Evolutionary conservation across 2,797 vertebrate species (phyloP).

Genomic region (Sparus aurata): DNA sequence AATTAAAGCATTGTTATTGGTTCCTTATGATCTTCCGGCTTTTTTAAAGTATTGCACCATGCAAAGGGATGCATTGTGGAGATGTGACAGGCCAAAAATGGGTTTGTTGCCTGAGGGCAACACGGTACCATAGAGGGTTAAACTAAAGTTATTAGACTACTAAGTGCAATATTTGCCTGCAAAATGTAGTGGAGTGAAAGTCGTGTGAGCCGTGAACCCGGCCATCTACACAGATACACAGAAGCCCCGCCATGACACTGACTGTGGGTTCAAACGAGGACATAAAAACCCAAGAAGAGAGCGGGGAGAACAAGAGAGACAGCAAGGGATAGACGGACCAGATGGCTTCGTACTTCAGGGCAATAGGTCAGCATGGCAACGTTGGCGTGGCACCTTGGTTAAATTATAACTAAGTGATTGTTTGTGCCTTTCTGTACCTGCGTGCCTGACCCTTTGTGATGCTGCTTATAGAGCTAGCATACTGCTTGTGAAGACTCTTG

Average conservation of each 20-base stretch:
- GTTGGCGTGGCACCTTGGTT: slow-evolving; percentile 54
- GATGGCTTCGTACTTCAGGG: slow-evolving; percentile 61
- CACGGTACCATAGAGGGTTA: too few species aligned
- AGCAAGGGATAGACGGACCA: slow-evolving; percentile 54
- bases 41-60: too few species aligned
- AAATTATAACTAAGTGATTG: slow-evolving; percentile 70
- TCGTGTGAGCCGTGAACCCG: not conserved
- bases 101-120: too few species aligned
- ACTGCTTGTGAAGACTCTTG: not conserved
- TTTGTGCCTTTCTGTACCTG: slow-evolving; percentile 31
- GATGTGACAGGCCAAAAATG: too few species aligned
- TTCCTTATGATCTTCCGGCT: too few species aligned
- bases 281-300: not conserved
- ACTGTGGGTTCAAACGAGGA: slow-evolving; percentile 44
- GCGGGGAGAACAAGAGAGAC: not conserved
- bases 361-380: slow-evolving; percentile 35
- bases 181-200: too few species aligned
- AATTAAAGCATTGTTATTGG: too few species aligned
- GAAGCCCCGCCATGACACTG: slow-evolving; percentile 16
- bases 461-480: not conserved
- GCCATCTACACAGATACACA: not conserved
- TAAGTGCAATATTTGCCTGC: too few species aligned
- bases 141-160: too few species aligned
- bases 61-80: too few species aligned
- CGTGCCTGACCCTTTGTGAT: slow-evolving; percentile 31